phyloP scores from a whole-genome alignment of 2,888 invertebrate species.

The Bembecia ichneumoniformis region DNA sequence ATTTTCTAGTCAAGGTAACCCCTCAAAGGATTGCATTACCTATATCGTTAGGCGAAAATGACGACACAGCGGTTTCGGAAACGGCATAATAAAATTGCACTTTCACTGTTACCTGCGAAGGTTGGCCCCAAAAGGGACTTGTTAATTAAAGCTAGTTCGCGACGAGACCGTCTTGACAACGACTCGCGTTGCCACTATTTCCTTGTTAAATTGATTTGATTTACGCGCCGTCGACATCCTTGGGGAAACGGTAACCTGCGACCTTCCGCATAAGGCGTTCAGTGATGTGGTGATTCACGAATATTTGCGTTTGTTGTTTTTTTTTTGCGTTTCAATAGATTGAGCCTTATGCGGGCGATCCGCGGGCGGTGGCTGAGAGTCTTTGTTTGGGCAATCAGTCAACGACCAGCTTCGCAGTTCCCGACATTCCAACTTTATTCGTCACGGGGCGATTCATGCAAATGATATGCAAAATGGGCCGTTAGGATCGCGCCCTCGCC shows the following conservation, averaged over 20 bases:
- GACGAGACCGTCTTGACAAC: slow-evolving; percentile 17
- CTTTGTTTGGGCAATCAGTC: slow-evolving; percentile 42
- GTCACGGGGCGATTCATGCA: slow-evolving; percentile 53
- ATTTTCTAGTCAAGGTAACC: slow-evolving; percentile 12
- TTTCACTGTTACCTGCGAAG: slow-evolving; percentile 34
- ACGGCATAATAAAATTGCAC: background rate
- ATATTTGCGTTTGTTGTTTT: slow-evolving; percentile 30
- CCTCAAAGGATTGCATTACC: background rate
- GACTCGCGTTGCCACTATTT: slow-evolving; percentile 21
- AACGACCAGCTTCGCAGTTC: slow-evolving; percentile 41
- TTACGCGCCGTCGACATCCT: slow-evolving; percentile 43
- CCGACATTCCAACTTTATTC: slow-evolving; percentile 42
- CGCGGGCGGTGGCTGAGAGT: slow-evolving; percentile 19
- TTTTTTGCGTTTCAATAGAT: slow-evolving; percentile 35
- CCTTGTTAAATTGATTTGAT: slow-evolving; percentile 47
- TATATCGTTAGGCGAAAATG: background rate
- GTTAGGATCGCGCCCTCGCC: slow-evolving; percentile 31
- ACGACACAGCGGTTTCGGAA: background rate
- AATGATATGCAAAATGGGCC: slow-evolving; percentile 45
- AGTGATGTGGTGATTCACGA: slow-evolving; percentile 39
- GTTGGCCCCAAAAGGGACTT: slow-evolving; percentile 41
- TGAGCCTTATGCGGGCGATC: slow-evolving; percentile 21
- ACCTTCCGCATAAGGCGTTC: slow-evolving; percentile 51
- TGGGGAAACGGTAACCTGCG: slow-evolving; percentile 38
- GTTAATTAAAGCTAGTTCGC: slow-evolving; percentile 48